These are phyloP conservation scores for Pycnonotus jocosus DNA, from an alignment of 2,113 vertebrate genomes.

Conservation along the genomic window DNA sequence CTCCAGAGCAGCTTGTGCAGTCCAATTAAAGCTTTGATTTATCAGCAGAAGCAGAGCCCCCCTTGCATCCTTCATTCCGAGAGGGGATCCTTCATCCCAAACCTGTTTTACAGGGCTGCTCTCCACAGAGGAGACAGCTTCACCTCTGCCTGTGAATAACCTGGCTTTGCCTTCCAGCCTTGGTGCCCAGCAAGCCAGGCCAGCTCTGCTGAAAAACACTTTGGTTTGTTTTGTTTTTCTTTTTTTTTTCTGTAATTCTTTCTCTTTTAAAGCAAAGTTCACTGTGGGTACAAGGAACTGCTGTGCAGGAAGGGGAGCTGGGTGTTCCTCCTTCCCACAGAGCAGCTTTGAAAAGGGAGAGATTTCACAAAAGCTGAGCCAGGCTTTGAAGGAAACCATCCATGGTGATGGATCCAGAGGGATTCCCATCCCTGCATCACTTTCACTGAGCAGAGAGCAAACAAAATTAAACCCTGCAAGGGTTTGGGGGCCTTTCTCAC, in stretches of 20 bases:
- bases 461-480: background rate
- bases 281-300: background rate
- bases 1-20: background rate
- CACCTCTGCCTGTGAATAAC: background rate
- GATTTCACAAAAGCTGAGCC: background rate
- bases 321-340: background rate
- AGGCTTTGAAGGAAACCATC: background rate
- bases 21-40: background rate
- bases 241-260: background rate
- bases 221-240: background rate
- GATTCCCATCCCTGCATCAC: background rate
- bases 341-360: background rate
- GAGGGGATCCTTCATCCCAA: background rate
- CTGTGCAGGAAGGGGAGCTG: background rate
- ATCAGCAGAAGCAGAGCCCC: background rate
- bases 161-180: background rate
- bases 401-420: background rate
- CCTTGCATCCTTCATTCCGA: background rate
- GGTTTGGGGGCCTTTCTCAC: background rate
- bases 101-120: conserved; percentile 38
- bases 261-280: background rate
- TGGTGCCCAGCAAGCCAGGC: background rate
- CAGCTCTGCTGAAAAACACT: background rate
- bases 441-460: background rate
- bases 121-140: background rate